Conservation (phyloP, 2,113 vertebrate species). For the Oreochromis niloticus region DNA sequence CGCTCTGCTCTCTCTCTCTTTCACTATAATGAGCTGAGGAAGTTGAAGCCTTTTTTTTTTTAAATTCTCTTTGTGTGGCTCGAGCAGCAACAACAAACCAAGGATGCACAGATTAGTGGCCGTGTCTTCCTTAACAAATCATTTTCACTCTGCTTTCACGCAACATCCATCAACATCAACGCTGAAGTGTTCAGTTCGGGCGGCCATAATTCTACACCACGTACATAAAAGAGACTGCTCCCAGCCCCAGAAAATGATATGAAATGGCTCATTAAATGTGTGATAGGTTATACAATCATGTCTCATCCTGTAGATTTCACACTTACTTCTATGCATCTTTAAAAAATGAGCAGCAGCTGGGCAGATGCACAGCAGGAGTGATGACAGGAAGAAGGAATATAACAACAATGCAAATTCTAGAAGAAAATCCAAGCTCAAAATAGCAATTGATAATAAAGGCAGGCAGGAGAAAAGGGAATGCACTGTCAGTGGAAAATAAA, state of each 20-base stretch:
- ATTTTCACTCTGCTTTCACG: background rate
- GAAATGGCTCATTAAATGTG: slow-evolving; percentile 27
- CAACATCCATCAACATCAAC: slow-evolving; percentile 6
- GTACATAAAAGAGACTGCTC: background rate
- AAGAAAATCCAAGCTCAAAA: slow-evolving; percentile 30
- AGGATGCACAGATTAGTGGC: background rate
- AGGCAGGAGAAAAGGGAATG: background rate
- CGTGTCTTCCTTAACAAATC: background rate
- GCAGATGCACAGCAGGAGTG: background rate
- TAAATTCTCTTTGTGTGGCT: background rate
- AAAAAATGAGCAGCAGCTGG: background rate
- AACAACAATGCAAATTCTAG: slow-evolving; percentile 17
- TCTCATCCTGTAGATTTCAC: background rate
- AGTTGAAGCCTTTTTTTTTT: background rate
- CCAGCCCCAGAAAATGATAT: background rate
- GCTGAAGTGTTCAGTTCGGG: background rate
- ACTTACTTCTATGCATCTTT: background rate
- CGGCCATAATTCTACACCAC: background rate
- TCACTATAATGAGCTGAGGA: background rate
- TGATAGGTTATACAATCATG: background rate
- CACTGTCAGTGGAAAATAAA: slow-evolving; percentile 2
- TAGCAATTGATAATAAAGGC: slow-evolving; percentile 40
- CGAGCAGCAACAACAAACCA: background rate
- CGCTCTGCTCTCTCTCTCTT: background rate
- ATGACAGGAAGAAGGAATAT: background rate